Percentiles rank a stretch among this genome's conserved stretches.
Evolutionary conservation across 1,140 invertebrate species (phyloP).

Genomic region (Musca domestica): DNA sequence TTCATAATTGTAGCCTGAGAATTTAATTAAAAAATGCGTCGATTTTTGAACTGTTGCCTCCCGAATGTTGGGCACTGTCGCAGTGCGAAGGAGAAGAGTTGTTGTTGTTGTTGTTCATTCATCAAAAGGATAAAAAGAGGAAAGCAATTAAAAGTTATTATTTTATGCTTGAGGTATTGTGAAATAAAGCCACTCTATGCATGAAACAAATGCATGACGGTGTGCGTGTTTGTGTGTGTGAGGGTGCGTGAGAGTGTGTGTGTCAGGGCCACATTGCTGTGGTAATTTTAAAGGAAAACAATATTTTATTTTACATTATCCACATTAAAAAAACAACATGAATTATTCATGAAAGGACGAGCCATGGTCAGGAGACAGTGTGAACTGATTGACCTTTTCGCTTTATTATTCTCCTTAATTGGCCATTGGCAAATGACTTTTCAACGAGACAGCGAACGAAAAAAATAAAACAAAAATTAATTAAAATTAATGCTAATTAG

Average conservation of each 20-base stretch:
- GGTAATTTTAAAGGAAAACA: no score
- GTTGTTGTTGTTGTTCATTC: background rate
- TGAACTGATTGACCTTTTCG: no score
- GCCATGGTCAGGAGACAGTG: no score
- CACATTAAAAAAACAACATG: no score
- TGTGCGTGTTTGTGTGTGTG: background rate
- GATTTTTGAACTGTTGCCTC: background rate
- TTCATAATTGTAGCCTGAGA: background rate
- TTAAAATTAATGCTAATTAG: no score
- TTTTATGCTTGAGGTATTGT: slow-evolving; percentile 8
- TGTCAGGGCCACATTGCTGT: background rate
- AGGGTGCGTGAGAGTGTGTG: background rate
- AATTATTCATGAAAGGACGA: no score
- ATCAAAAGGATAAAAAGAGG: background rate
- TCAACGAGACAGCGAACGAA: no score
- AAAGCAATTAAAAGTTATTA: slow-evolving; percentile 23
- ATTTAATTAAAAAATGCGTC: slow-evolving; percentile 18
- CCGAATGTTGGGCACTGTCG: background rate
- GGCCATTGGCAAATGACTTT: no score
- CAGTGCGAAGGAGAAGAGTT: background rate
- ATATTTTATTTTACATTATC: no score
- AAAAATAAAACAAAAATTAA: no score
- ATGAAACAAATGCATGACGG: background rate
- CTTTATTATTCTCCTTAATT: no score
- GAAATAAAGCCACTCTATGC: background rate